Base-by-base conservation (phyloP, 2,113 vertebrate genomes). In the Leptobrachium ailaonicum region DNA sequence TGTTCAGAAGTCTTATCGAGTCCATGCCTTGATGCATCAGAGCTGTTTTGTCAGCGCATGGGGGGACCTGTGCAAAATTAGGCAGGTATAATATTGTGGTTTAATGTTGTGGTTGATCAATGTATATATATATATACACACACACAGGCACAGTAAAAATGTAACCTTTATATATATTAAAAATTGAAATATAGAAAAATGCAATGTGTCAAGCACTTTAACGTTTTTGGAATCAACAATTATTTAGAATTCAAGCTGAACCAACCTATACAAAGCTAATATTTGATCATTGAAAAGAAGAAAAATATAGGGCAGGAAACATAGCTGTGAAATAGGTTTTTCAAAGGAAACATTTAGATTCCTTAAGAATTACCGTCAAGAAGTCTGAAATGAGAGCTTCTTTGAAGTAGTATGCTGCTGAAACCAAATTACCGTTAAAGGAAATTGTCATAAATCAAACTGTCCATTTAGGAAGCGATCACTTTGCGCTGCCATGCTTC, bases 391-490 rank as follows among this genome's bases (percentile, higher is more conserved):
- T 41, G 71, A 66, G 71, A 80, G 43, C 6, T 66, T 47, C 78
- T 80, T 80, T 80, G 78, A 80, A 74, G 78, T 80, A n/a, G 32
- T 11, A 60, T n/a, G 71, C 64, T 80, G 78, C 60, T 80, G 78
- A 80, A 80, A 80, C 53, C 66, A 80, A 80, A 80, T 80, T 80
- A 74, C 71, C 71, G 42, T 80, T 80, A 74, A 80, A 74, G 78
- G 78, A 74, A 80, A 80, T 68, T 69, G 71, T 66, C 66, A 80
- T 80, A 80, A 80, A 80, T 80, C 78, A 80, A 80, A 32, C 71
- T 69, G 78, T 80, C 64, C 71, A 67, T 54, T 74, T 80, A 80
- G 71, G 78, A 80, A 80, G 41, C 71, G 10, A 80, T 80, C 78
- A 80, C 56, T 68, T 80, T 42, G 53, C 42, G 44, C 32, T 41